Evolutionary conservation across 2,888 invertebrate genomes (phyloP), one percentile per base, ranked within the genome.

Genomic region (Hipparchia semele): DNA sequence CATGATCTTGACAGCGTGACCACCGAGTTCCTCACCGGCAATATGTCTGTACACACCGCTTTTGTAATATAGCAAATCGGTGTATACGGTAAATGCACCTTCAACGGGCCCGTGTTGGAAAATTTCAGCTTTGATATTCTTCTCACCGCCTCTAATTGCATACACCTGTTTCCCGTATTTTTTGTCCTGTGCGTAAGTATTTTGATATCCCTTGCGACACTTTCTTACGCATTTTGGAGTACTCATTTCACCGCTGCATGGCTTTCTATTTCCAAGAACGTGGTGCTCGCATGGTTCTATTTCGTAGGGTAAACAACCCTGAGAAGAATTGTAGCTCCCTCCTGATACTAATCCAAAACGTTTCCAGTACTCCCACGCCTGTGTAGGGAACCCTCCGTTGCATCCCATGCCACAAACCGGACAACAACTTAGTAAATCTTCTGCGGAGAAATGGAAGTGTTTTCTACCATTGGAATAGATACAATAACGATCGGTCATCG

Each of bases 221-320:
- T 87, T 84, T 78, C 95, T 95, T 70, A 92, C 82, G 84, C 99
- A 99, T 86, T 95, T 95, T 0, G 99, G 99, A 0, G 99, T 99
- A 53, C 95, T 95, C 0, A 84, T 84, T 78, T 95, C 95, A 1
- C 95, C 96, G 72, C 92, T 93, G 87, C 98, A 98, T 0, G 96
- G 93, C 79, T 96, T 95, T 68, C 97, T 94, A 68, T 96, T 95
- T 0, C 98, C 98, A 71, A 96, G 96, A 0, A 96, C 96, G 87
- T 99, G 98, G 87, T 99, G 99, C 86, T 98, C 98, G 87, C 99
- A 99, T 0, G 98, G 97, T 7, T 95, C 91, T 78, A 99, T 96
- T 83, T 95, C 96, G 86, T 99, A 99, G 0, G 98, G 98, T 79
- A 95, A 95, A 90, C 99, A 99, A 10, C 99, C 98, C 94, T 96